A percentile compares a stretch with the other conserved stretches of the same genome.
These are phyloP conservation scores for Eudasyphora cyanicolor DNA, from an alignment of 2,888 invertebrate species.

Conservation along the genomic window DNA sequence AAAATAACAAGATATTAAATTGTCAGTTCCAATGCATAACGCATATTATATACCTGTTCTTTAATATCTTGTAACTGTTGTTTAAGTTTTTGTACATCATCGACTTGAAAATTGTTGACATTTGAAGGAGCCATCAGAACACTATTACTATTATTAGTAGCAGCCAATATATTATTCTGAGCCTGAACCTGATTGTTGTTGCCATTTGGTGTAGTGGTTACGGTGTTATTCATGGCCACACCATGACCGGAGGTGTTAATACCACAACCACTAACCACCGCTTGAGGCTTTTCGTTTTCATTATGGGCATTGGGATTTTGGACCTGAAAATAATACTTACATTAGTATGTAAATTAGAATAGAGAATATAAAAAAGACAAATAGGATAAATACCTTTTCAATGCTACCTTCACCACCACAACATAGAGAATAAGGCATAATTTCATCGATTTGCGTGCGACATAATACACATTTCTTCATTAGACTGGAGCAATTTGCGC, in stretches of 20 bases:
- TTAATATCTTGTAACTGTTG: constrained; percentile 98
- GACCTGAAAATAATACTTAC: neutral
- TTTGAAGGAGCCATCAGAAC: constrained; percentile 79
- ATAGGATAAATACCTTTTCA: constrained; percentile 75
- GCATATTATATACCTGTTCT: constrained; percentile 87
- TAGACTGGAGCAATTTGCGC: constrained; percentile 91
- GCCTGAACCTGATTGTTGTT: constrained; percentile 74
- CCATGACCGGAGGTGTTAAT: constrained; percentile 78
- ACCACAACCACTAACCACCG: constrained; percentile 68
- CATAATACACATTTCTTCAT: constrained; percentile 99
- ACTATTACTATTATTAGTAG: constrained; percentile 64
- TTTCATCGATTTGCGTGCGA: constrained; percentile 90
- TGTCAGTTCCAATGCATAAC: neutral
- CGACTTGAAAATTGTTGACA: constrained; percentile 85
- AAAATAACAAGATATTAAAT: neutral
- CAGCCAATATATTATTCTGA: constrained; percentile 74
- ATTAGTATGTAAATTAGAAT: neutral
- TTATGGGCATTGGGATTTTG: constrained; percentile 59
- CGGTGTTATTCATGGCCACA: constrained; percentile 79
- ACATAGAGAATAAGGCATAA: constrained; percentile 82
- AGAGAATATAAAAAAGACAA: too few species aligned
- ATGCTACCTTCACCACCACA: constrained; percentile 81
- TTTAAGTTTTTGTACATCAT: constrained; percentile 93
- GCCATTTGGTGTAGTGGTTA: constrained; percentile 73
- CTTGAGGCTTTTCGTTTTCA: constrained; percentile 72